Base-by-base conservation (phyloP, 2,888 invertebrate species). In the Rosalia funebris region DNA sequence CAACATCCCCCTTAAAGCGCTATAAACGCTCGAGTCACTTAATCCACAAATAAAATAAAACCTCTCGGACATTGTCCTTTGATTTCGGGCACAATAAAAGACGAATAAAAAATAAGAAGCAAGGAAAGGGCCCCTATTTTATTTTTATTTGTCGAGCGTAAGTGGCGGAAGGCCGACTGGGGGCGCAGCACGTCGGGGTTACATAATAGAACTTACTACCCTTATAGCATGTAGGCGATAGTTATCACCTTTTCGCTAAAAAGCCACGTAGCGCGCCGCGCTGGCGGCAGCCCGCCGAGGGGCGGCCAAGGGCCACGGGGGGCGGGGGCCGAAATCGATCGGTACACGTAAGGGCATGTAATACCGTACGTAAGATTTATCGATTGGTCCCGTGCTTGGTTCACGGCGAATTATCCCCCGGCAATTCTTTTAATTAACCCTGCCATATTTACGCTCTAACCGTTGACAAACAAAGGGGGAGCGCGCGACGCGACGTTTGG, bases 261-360 rank as follows among this genome's bases (percentile, higher is more conserved):
- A 77, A 76, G 75, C 74, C 72, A 71, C 67, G 66, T 65, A 67
- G 59, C 57, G 54, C 64, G 61, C 60, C 59, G 57, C 56, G 55
- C 52, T 56, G 62, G 46, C 58, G 62, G 59, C 44, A 41, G 66
- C 59, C 56, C 57, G 69, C 60, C 50, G 45, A 54, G 50, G 63
- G 67, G 66, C 60, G 65, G 63, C 53, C 60, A 60, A 44, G 55
- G 53, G 63, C 56, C 59, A 56, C 41, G 54, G 32, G 42, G 52
- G 66, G 63, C 59, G 68, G 67, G 36, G 65, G 65, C 52, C 12
- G 31, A 46, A 75, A 78, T 75, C 77, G 76, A 76, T 75, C 76
- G 73, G 69, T 62, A 72, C 77, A 77, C 77, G 75, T 78, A 77
- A 78, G 75, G 75, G 77, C 76, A 73, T 74, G 75, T 77, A 76